Evolutionary conservation across 2,888 invertebrate genomes (phyloP).

Genomic region (Drosophila austrosaltans): DNA sequence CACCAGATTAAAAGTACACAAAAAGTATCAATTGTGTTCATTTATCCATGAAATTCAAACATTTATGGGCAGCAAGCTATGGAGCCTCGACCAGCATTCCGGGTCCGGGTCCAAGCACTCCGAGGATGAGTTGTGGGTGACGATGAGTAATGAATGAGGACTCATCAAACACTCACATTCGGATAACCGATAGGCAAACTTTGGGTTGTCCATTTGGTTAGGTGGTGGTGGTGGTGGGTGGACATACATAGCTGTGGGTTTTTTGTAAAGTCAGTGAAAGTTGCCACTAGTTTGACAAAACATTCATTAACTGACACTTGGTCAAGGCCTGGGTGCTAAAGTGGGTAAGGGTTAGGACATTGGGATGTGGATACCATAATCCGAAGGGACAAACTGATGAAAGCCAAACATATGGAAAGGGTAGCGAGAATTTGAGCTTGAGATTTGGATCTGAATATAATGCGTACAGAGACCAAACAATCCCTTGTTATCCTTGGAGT

Average conservation of each 20-base stretch:
- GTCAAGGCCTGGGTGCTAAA: constrained; percentile 25
- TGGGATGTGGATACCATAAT: constrained; percentile 8
- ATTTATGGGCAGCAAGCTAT: constrained; percentile 51
- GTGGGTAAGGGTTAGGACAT: not conserved
- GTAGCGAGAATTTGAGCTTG: constrained; percentile 29
- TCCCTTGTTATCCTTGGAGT: constrained; percentile 65
- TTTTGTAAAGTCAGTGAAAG: constrained; percentile 42
- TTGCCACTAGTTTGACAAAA: constrained; percentile 61
- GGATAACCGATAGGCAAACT: constrained; percentile 3
- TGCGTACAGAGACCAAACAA: constrained; percentile 58
- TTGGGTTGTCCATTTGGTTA: constrained; percentile 6
- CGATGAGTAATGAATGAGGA: constrained; percentile 54
- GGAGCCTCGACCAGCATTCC: not conserved
- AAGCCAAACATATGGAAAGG: constrained; percentile 42
- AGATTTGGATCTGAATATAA: constrained; percentile 53
- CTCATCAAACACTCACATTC: constrained; percentile 3
- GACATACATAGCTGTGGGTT: not conserved
- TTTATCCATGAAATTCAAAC: constrained; percentile 67
- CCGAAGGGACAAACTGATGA: constrained; percentile 45
- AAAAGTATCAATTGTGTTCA: constrained; percentile 69
- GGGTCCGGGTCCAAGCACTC: not conserved
- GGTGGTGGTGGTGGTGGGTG: constrained; percentile 8
- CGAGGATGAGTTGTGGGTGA: constrained; percentile 19
- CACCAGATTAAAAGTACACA: constrained; percentile 65
- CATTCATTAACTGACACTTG: constrained; percentile 71